Evolutionary conservation across 2,888 invertebrate genomes (phyloP), one percentile per base, ranked within the genome.

Genomic region (Hydrotaea diabolus): DNA sequence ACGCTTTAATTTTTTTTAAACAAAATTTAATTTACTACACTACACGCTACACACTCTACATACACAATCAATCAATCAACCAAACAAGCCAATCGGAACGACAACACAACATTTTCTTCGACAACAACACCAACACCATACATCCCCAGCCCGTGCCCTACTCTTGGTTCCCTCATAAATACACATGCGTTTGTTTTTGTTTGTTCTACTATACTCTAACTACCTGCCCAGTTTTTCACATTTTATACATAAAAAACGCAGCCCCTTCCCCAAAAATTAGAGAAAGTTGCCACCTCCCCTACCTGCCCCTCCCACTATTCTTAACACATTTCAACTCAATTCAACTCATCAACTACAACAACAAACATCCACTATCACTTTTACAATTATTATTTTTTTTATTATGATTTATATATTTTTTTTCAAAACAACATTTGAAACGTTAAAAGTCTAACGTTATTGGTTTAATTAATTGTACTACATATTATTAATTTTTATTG

Each of bases 11-110:
- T 85, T 85, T 82, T 79, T 82, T 79, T 76, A 73, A 85, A 85
- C 78, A 75, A 49, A 80, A 53, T 49, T 49, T 23, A 59, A 75
- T 57, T 71, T 31, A 78, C 74, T 69, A 77, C 83, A 80, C 23
- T 64, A 86, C 82, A 79, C 79, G 77, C 77, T 31, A 84, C 39
- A 84, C 39, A 84, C 55, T 26, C 73, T 31, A 82, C 69, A 81
- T 78, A 39, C 3, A 8, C 39, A 39, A 39, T 39, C 39, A 39
- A 39, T 39, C 59, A 23, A 59, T 59, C 83, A 81, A 75, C 81
- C 85, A 82, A 86, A 87, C 87, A 87, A 82, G 82, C 82, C 78
- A 83, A 87, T 79, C 59, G 66, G 83, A 79, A 86, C 82, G 78
- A 86, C 79, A 85, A 31, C 84, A 64, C 53, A 19, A 77, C 43